phyloP scores from a whole-genome alignment of 30 jellyfish, hydroid and myxozoan species.

The Aurelia sp. region DNA sequence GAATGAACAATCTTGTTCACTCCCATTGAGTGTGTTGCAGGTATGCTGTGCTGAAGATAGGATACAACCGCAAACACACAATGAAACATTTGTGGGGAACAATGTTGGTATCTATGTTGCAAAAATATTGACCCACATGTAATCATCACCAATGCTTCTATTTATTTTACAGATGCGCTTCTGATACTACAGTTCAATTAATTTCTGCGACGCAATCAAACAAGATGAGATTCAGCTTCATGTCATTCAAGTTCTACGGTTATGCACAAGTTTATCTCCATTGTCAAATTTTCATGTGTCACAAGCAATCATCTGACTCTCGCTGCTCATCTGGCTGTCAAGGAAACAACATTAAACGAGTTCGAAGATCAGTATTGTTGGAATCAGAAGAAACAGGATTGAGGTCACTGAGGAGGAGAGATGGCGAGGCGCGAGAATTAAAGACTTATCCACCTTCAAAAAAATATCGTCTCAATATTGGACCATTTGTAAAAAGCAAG shows the following conservation, averaged over 20 bases:
- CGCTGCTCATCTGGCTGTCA: too few species aligned
- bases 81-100: too few species aligned
- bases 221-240: background rate
- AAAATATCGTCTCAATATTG: constrained; percentile 15
- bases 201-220: background rate
- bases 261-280: constrained; percentile 30
- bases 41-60: too few species aligned
- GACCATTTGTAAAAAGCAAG: constrained; percentile 1
- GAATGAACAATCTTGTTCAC: too few species aligned
- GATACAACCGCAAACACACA: too few species aligned
- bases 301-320: constrained; percentile 45
- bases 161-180: constrained; percentile 37
- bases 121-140: too few species aligned
- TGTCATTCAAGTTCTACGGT: background rate
- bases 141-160: too few species aligned
- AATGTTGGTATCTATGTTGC: too few species aligned
- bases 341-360: background rate
- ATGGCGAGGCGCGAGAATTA: background rate
- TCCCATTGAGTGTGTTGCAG: too few species aligned
- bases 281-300: constrained; percentile 64
- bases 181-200: constrained; percentile 45
- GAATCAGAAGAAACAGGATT: too few species aligned
- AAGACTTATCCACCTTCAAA: constrained; percentile 31
- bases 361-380: constrained; percentile 21
- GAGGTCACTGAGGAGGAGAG: background rate